These are phyloP conservation scores for Diploptera punctata DNA, from an alignment of 2,888 invertebrate species.

Conservation along the genomic window DNA sequence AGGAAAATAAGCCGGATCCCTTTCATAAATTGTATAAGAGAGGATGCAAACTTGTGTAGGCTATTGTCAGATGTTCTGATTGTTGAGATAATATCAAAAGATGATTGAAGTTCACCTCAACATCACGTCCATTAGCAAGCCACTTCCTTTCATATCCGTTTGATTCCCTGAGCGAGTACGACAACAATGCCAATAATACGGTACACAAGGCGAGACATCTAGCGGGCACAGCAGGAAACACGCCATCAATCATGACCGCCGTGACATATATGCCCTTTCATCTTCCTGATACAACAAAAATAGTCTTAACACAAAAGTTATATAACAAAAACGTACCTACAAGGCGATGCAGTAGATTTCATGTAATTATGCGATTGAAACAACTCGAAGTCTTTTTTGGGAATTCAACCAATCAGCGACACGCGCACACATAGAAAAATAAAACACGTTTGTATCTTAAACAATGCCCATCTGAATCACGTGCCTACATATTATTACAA, in stretches of 20 bases:
- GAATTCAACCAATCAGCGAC: neutral
- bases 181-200: conserved; percentile 23
- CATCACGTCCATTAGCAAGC: conserved; percentile 22
- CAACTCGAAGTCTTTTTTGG: neutral
- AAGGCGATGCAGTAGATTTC: conserved; percentile 6
- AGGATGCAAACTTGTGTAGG: conserved; percentile 6
- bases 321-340: conserved; percentile 2
- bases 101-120: conserved; percentile 22
- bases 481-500: no score
- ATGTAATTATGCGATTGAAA: conserved; percentile 3
- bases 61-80: conserved; percentile 22
- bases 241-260: conserved; percentile 13
- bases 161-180: conserved; percentile 16
- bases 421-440: no score
- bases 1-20: conserved; percentile 1
- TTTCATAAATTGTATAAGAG: conserved; percentile 9
- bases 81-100: conserved; percentile 28
- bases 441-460: no score
- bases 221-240: conserved; percentile 23
- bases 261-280: conserved; percentile 20
- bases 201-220: conserved; percentile 23
- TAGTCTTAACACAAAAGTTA: conserved; percentile 9
- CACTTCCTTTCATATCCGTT: conserved; percentile 24
- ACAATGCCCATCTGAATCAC: no score
- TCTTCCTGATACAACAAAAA: conserved; percentile 19